Base-by-base conservation (phyloP, 2,113 vertebrate species). In the Pagrus major region DNA sequence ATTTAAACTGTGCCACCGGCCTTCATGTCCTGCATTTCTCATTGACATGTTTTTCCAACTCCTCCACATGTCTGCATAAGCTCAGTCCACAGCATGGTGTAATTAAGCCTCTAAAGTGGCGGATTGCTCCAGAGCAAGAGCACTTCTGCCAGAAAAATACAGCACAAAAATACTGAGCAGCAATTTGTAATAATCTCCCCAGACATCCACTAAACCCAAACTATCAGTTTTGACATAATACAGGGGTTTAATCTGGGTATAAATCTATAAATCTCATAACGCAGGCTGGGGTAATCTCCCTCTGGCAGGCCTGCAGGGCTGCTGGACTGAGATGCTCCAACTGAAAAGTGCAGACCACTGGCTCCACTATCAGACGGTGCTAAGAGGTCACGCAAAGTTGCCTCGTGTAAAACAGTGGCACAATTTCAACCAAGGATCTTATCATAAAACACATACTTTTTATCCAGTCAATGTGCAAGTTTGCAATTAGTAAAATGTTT, bases 181-280 rank as follows among this genome's bases (percentile, higher is more conserved):
- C 86, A 91, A 88, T 93, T 93, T 91, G 89, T 66, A 85, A 86
- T 93, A 92, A 93, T 93, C 90, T 79, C 80, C 67, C 75, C 71
- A 88, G 89, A 93, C 88, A 90, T 93, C 86, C 84, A 71, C 88
- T 90, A 90, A 92, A 93, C 80, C 89, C 88, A 90, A 91, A 88
- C 85, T 89, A 91, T 90, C 80, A 82, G 80, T 90, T 92, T 90
- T 90, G 89, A 93, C 88, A 89, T 90, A 86, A 93, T 89, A 91
- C 89, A 75, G 82, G 74, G 78, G 44, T 81, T 88, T 92, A 92
- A 93, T 93, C 92, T 94, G 86, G 63, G 82, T 76, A 87, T 91
- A 88, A 93, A 95, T 92, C 89, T 88, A 87, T 78, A 88, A 94
- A 93, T 93, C 88, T 87, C 85, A 78, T 86, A 85, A 86, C 58